A percentile compares a stretch with the other conserved stretches of the same genome.
phyloP scores from a whole-genome alignment of 2,888 invertebrate species.

The Drosophila picticornis region DNA sequence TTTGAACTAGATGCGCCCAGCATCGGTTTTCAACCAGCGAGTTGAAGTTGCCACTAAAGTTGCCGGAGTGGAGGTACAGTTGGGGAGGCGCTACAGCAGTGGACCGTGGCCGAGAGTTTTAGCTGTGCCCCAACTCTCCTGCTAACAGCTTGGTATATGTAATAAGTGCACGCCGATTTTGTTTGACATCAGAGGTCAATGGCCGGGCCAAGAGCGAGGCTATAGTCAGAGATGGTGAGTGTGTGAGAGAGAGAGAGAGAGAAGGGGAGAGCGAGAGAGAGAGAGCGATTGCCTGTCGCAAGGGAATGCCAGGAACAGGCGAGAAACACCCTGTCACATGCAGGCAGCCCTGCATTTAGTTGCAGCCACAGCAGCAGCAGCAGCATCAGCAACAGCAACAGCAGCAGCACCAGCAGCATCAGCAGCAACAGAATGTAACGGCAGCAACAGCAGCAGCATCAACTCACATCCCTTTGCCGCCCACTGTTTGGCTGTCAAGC shows the following conservation, averaged over 20 bases:
- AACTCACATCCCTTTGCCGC: conserved; percentile 34
- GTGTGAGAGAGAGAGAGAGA: conserved; percentile 11
- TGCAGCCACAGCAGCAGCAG: conserved; percentile 40
- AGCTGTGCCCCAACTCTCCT: conserved; percentile 3
- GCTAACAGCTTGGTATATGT: conserved; percentile 46
- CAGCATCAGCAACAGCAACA: conserved; percentile 4
- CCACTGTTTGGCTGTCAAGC: conserved; percentile 71
- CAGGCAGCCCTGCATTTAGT: conserved; percentile 56
- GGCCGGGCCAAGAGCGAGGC: conserved; percentile 51
- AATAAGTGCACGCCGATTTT: conserved; percentile 79
- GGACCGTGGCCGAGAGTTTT: conserved; percentile 69
- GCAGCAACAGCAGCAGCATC: conserved; percentile 17
- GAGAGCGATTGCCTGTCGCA: conserved; percentile 35
- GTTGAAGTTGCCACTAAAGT: conserved; percentile 55
- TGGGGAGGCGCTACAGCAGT: conserved; percentile 23
- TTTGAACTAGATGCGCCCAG: conserved; percentile 4
- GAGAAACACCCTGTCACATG: conserved; percentile 53
- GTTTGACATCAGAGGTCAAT: conserved; percentile 82
- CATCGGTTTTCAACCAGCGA: conserved; percentile 41
- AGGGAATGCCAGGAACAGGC: conserved; percentile 61
- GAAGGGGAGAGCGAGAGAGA: conserved; percentile 10
- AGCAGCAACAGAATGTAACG: conserved; percentile 28
- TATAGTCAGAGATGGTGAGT: conserved; percentile 1
- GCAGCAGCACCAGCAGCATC: conserved; percentile 26
- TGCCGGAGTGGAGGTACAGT: conserved; percentile 20